Base-by-base conservation (phyloP, 1,140 invertebrate genomes). In the Drosophila nigromelanica region DNA sequence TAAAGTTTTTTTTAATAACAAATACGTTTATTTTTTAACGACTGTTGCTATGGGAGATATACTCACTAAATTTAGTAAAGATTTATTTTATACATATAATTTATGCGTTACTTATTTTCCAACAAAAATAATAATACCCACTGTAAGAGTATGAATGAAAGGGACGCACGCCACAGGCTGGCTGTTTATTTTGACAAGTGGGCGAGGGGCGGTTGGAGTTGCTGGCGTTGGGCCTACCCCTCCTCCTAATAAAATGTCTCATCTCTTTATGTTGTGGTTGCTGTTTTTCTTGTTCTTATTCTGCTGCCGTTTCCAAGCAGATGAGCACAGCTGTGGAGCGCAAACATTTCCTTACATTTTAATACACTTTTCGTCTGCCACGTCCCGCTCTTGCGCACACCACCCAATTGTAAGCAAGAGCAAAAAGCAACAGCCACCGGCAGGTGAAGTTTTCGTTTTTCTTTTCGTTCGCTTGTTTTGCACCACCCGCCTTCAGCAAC, bases 401-500 rank as follows among this genome's bases (percentile, higher is more conserved):
- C 30, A 11, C 37, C 43, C 7, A n/a, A 30, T 64, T 54, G 48
- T 63, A 39, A 50, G 21, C 43, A 55, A 81, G 45, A 80, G 81
- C 82, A 86, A 74, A 87, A 78, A 78, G 82, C 82, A 86, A 81
- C 78, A 78, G 82, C 82, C 82, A 60, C 45, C 50, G 80, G 78
- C 83, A 82, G 82, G 78, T 82, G 54, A 67, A 52, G 64, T 78
- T 51, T 69, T 55, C 43, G 33, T 51, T 56, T 43, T 45, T 30
- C 40, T 15, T 62, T 61, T 12, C 30, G 18, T 52, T 59, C 8
- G 33, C 33, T 8, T 7, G 33, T 35, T 35, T 35, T 3, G 33
- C 33, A 6, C 33, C 33, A 10, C 6, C 8, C 33, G 33, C 33
- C 33, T 18, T 24, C 15, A 54, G 15, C 51, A 86, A 87, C 82